These are phyloP conservation scores for Spialia ferax DNA, from an alignment of 2,888 invertebrate genomes.

Conservation along the genomic window DNA sequence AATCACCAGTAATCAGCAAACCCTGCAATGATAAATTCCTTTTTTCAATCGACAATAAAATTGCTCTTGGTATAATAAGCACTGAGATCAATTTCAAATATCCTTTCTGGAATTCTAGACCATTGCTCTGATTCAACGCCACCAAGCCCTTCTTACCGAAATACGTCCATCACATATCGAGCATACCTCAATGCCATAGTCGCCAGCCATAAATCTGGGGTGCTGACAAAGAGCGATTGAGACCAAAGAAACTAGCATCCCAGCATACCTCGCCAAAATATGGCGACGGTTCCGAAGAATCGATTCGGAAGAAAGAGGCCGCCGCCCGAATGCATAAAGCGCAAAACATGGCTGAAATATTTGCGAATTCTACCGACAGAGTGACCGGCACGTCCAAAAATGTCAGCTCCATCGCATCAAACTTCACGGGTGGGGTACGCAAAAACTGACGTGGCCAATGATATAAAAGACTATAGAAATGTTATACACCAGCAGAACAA, in stretches of 20 bases:
- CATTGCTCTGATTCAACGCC: background rate
- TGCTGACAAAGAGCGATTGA: slow-evolving; percentile 66
- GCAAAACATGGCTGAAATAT: slow-evolving; percentile 74
- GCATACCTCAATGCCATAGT: slow-evolving; percentile 27
- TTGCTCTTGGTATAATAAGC: too few relatives aligned
- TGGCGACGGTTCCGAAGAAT: slow-evolving; percentile 65
- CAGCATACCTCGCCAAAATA: slow-evolving; percentile 58
- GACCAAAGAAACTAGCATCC: slow-evolving; percentile 61
- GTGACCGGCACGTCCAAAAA: slow-evolving; percentile 66
- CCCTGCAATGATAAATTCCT: too few relatives aligned
- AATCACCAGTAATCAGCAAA: too few relatives aligned
- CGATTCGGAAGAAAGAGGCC: slow-evolving; percentile 62
- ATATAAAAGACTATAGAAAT: too few relatives aligned
- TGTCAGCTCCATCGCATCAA: slow-evolving; percentile 62
- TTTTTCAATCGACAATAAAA: too few relatives aligned
- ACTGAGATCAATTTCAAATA: background rate
- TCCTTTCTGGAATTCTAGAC: background rate
- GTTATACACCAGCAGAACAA: too few relatives aligned
- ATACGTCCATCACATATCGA: slow-evolving; percentile 27
- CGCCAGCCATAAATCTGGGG: slow-evolving; percentile 62
- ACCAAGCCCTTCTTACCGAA: background rate
- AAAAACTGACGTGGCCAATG: slow-evolving; percentile 64
- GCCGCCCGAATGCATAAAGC: slow-evolving; percentile 71
- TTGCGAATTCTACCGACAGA: slow-evolving; percentile 62
- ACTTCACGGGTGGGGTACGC: slow-evolving; percentile 74